These are phyloP conservation scores for Dallia pectoralis DNA, from an alignment of 2,797 vertebrate genomes.

Conservation along the genomic window DNA sequence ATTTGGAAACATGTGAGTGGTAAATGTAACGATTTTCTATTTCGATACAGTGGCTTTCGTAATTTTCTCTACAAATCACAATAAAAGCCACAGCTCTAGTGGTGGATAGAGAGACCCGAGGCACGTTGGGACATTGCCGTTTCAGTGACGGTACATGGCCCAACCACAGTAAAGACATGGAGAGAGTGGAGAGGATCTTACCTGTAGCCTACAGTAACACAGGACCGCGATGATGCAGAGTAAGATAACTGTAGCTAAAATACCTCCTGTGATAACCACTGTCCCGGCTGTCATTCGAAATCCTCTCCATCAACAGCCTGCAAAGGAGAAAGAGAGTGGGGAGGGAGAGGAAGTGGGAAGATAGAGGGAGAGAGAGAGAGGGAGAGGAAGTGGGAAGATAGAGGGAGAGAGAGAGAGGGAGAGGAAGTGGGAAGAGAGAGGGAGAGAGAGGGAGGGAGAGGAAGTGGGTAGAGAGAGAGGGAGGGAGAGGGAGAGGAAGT, in stretches of 20 bases:
- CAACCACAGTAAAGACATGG: neutral
- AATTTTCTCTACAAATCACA: no score
- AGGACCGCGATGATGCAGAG: slow-evolving; percentile 97
- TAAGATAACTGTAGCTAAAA: slow-evolving; percentile 97
- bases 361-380: neutral
- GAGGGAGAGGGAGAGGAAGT: neutral
- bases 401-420: neutral
- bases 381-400: slow-evolving; percentile 5
- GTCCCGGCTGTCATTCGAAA: slow-evolving; percentile 99
- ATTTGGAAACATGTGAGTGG: no score
- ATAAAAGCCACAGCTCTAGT: no score
- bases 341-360: neutral
- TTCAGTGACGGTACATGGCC: neutral
- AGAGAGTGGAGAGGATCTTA: slow-evolving; percentile 54
- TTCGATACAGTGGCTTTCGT: no score
- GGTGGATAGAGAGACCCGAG: neutral
- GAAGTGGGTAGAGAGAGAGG: neutral
- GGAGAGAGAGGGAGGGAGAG: neutral
- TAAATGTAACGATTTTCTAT: no score
- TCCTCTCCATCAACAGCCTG: slow-evolving; percentile 90
- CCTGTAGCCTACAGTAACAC: slow-evolving; percentile 98
- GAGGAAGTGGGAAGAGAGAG: neutral
- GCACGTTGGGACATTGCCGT: neutral
- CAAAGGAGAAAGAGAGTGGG: slow-evolving; percentile 30
- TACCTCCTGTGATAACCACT: slow-evolving; percentile 99